Evolutionary conservation across 2,888 invertebrate species (phyloP).

Genomic region (Orchestes rusci): DNA sequence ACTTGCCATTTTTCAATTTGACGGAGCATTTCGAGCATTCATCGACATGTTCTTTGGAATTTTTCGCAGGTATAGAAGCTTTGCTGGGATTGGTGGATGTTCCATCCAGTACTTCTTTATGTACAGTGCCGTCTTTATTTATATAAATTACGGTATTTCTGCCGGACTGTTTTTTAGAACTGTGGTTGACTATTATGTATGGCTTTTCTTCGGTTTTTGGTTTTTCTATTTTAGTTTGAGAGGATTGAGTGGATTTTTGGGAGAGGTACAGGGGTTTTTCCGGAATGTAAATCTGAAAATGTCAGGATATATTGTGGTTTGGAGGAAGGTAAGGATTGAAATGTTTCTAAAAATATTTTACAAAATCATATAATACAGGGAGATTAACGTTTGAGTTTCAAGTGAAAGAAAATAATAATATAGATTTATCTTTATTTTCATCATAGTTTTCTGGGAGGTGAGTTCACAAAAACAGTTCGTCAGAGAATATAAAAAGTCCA

Average conservation of each 20-base stretch:
- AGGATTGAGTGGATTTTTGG: conserved; percentile 11
- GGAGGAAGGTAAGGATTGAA: no score
- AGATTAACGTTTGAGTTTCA: no score
- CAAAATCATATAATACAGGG: no score
- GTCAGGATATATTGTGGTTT: no score
- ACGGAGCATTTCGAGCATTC: conserved; percentile 26
- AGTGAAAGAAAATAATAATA: no score
- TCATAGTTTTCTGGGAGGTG: no score
- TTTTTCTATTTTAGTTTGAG: conserved; percentile 3
- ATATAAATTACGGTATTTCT: conserved; percentile 29
- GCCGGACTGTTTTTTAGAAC: conserved; percentile 20
- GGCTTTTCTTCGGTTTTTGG: conserved; percentile 17
- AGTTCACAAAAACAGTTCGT: no score
- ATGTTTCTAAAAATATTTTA: no score
- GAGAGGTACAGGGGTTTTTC: conserved; percentile 24
- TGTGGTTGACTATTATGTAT: conserved; percentile 30
- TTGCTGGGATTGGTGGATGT: conserved; percentile 6
- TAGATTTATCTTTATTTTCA: no score
- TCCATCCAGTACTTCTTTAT: conserved; percentile 15
- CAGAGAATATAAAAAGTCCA: no score
- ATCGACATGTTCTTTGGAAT: conserved; percentile 20
- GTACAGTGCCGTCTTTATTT: conserved; percentile 23
- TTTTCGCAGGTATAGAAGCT: no score
- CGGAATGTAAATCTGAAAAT: conserved; percentile 27
- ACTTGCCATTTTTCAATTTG: conserved; percentile 18